Evolutionary conservation across 2,797 vertebrate genomes (phyloP).

Genomic region (Heteromormyrus szaboi): DNA sequence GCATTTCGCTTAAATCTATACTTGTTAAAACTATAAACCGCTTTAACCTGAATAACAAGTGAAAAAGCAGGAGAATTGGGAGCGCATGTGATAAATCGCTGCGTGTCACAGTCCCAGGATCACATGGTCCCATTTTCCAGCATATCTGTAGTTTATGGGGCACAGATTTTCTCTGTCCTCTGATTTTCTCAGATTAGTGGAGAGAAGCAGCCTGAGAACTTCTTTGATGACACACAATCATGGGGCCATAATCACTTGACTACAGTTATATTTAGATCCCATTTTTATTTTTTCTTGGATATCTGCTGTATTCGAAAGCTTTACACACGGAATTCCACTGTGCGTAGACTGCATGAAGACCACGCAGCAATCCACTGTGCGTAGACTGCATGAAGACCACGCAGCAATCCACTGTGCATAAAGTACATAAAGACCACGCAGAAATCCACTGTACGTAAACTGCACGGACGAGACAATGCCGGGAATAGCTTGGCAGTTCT

Average conservation of each 20-base stretch:
- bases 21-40: neutral
- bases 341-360: constrained; percentile 39
- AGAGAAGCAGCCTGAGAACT: neutral
- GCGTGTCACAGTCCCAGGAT: neutral
- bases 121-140: neutral
- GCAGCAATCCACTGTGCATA: neutral
- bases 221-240: neutral
- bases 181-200: neutral
- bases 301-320: neutral
- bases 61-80: neutral
- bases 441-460: neutral
- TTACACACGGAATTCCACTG: neutral
- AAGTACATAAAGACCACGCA: neutral
- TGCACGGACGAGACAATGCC: neutral
- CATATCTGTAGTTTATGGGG: neutral
- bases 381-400: neutral
- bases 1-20: neutral
- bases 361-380: neutral
- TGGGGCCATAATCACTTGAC: constrained; percentile 4
- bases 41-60: neutral
- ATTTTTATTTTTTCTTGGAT: neutral
- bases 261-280: neutral
- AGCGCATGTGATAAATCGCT: neutral
- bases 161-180: neutral
- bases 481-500: neutral